Base-by-base conservation (phyloP, 1,140 invertebrate species). In the Portunus trituberculatus region DNA sequence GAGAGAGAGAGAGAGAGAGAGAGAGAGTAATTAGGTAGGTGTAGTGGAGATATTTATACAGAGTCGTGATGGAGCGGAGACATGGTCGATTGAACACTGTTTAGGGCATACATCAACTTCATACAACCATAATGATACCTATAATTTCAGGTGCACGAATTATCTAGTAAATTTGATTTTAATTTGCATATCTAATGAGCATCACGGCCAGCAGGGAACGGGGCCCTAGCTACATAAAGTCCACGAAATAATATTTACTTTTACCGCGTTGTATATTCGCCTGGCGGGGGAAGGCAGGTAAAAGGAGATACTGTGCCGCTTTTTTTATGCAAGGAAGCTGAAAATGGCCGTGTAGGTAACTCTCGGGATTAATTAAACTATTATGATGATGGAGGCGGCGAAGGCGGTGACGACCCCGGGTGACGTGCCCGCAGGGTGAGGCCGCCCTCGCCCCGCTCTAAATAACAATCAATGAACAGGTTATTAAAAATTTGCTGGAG, bases 171-270 rank as follows among this genome's bases (percentile, higher is more conserved):
- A 93, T 93, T 93, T 93, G 83, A 52, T 93, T 88, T 93, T 93
- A 93, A 93, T 93, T 93, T 93, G 92, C 92, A 93, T 93, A 93
- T 93, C 92, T 93, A 93, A 93, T 93, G 92, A 93, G 84, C 83
- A 88, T 93, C 92, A 86, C 83, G 83, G 28, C 84, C 67, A n/a
- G 82, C 83, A 16, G 84, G 92, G 92, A 76, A 31, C 45, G 20
- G 45, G 92, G 76, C 14, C 7, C 32, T 31, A 4, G 20, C 92
- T 20, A 93, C n/a, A 59, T 93, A 93, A 93, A 88, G 87, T 52
- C 48, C 45, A n/a, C 83, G 87, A 67, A 93, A 84, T 46, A 91
- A 91, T 76, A 91, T 88, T 88, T 88, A 88, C 32, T 29, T 88
- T 59, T 59, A 93, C 28, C 89, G 14, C 32, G 89, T n/a, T 46